Percentiles rank a stretch among this genome's conserved stretches.
phyloP scores from a whole-genome alignment of 2,797 vertebrate genomes.

The Pangasius mekongensis region DNA sequence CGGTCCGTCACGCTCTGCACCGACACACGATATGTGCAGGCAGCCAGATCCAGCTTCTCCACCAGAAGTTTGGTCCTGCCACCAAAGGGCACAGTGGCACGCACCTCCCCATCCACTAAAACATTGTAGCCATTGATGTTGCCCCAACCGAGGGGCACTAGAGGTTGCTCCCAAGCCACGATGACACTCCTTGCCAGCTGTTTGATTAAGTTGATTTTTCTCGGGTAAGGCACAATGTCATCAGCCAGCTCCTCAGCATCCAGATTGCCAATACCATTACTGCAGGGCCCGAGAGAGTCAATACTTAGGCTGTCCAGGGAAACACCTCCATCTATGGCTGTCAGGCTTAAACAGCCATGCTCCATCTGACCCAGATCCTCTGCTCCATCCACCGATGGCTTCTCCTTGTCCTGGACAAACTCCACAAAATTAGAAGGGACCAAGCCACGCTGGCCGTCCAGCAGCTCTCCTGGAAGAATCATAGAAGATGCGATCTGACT shows the following conservation, averaged over 20 bases:
- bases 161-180: slow-evolving; percentile 93
- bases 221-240: slow-evolving; percentile 95
- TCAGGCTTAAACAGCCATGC: slow-evolving; percentile 69
- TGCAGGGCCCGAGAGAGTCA: slow-evolving; percentile 75
- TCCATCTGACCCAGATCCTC: slow-evolving; percentile 82
- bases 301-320: slow-evolving; percentile 70
- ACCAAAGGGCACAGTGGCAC: slow-evolving; percentile 80
- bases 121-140: slow-evolving; percentile 90
- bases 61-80: slow-evolving; percentile 88
- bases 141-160: slow-evolving; percentile 88
- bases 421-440: slow-evolving; percentile 99
- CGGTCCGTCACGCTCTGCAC: slow-evolving; percentile 87
- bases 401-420: slow-evolving; percentile 93
- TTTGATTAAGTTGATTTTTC: slow-evolving; percentile 95
- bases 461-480: slow-evolving; percentile 84
- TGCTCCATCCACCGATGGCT: slow-evolving; percentile 74
- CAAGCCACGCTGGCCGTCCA: slow-evolving; percentile 93
- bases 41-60: slow-evolving; percentile 91
- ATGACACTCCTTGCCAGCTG: slow-evolving; percentile 97
- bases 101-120: slow-evolving; percentile 87
- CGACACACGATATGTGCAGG: slow-evolving; percentile 88
- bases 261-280: slow-evolving; percentile 79
- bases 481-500: slow-evolving; percentile 3
- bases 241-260: slow-evolving; percentile 87
- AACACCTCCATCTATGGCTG: slow-evolving; percentile 67